These are phyloP conservation scores for Bettongia penicillata DNA, from an alignment of 2,113 vertebrate genomes.

Conservation along the genomic window DNA sequence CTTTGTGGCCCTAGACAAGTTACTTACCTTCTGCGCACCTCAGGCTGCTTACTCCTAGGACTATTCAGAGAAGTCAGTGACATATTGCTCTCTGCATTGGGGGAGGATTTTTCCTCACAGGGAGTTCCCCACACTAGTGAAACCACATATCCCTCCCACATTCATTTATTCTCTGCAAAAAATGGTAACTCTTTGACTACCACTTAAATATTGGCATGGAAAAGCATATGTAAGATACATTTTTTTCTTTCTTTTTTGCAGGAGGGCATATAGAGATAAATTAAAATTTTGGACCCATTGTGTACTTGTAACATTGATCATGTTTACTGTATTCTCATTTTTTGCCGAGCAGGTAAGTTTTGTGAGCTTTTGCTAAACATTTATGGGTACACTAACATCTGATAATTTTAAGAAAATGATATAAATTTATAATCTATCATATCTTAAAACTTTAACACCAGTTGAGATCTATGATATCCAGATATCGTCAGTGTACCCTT, in stretches of 20 bases:
- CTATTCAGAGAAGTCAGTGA: not conserved
- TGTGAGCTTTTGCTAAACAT: constrained; percentile 39
- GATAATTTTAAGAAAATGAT: constrained; percentile 23
- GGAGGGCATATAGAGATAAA: constrained; percentile 96
- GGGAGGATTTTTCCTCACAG: not conserved
- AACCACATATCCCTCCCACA: not conserved
- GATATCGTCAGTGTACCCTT: not conserved
- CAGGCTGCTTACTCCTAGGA: not conserved
- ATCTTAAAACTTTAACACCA: not conserved
- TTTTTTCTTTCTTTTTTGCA: constrained; percentile 80
- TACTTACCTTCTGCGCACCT: not conserved
- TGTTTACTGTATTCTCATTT: constrained; percentile 97
- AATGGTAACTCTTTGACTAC: not conserved
- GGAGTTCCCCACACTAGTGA: not conserved
- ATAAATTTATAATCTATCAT: constrained; percentile 1
- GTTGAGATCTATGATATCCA: constrained; percentile 21
- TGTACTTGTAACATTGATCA: constrained; percentile 93
- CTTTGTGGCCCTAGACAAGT: not conserved
- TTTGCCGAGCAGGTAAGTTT: constrained; percentile 96
- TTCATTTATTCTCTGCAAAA: not conserved
- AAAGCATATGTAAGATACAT: constrained; percentile 6
- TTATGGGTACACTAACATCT: constrained; percentile 15
- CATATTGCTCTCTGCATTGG: not conserved
- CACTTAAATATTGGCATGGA: not conserved
- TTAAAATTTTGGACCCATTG: constrained; percentile 99